Evolutionary conservation across 2,113 vertebrate species (phyloP), one percentile per base, ranked within the genome.

Genomic region (Corythoichthys haematopterus): DNA sequence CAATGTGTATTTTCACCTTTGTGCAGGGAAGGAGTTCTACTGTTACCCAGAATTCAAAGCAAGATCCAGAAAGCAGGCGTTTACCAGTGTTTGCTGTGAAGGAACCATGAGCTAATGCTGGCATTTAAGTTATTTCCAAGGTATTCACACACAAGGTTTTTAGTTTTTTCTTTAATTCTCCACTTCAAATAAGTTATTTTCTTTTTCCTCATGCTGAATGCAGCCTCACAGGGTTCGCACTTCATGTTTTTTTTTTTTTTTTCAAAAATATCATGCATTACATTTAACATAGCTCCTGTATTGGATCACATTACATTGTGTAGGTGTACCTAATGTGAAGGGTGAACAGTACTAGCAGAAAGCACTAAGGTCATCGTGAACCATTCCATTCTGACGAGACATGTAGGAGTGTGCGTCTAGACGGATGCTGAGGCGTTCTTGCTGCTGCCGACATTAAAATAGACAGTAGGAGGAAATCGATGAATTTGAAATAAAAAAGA

Each of bases 351-450:
- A 14, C 52, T 11, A 55, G 10, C 52, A 55, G n/a, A 20, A 20
- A 7, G 2, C 69, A 65, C 66, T 79, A 14, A 35, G 52, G 68
- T 56, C 65, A 35, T 52, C 65, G 35, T 28, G 37, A 64, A 71
- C 47, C 70, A 63, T 55, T 35, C 55, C 33, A 36, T 57, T 45
- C 75, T 64, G 77, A 68, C 79, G 48, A 55, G 77, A 57, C 55
- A 57, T 36, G 55, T 57, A 57, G 33, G 53, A 56, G 38, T 61
- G 16, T n/a, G 38, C 40, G 59, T 85, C 72, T 80, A 76, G 81
- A 84, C 70, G 0, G 70, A 60, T 11, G 33, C 4, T 2, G 33
- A 56, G 51, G 51, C 48, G 48, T 3, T 4, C 10, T 76, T 51
- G 68, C 3, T 65, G 68, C 60, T 2, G 50, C 77, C 73, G 68